A percentile compares a stretch with the other conserved stretches of the same genome.
phyloP scores from a whole-genome alignment of 2,113 vertebrate species.

The Sander lucioperca region DNA sequence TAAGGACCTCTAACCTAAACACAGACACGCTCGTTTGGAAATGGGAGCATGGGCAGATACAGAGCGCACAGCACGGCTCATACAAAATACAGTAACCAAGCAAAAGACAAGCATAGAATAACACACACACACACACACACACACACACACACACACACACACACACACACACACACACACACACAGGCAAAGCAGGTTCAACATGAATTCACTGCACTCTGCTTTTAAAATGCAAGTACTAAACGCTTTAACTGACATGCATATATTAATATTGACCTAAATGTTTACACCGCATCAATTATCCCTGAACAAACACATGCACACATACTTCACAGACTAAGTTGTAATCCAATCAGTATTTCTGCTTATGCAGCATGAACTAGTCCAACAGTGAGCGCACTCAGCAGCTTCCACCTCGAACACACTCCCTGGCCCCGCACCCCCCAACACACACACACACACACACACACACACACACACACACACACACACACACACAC shows the following conservation, averaged over 20 bases:
- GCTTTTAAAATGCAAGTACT: slow-evolving; percentile 47
- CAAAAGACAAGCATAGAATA: slow-evolving; percentile 2
- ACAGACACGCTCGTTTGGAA: slow-evolving; percentile 70
- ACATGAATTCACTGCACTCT: slow-evolving; percentile 17
- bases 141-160: slow-evolving; percentile 18
- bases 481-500: slow-evolving; percentile 10
- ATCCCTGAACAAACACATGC: slow-evolving; percentile 42
- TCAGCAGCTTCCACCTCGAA: slow-evolving; percentile 68
- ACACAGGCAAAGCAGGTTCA: slow-evolving; percentile 23
- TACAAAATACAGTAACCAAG: slow-evolving; percentile 54
- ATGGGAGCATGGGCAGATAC: slow-evolving; percentile 34
- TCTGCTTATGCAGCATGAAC: slow-evolving; percentile 74
- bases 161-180: slow-evolving; percentile 14
- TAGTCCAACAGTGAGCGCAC: slow-evolving; percentile 63
- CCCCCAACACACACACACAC: slow-evolving; percentile 4
- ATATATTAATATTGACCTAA: slow-evolving; percentile 63
- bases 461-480: slow-evolving; percentile 15
- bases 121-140: slow-evolving; percentile 14
- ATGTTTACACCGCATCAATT: slow-evolving; percentile 57
- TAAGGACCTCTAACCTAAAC: slow-evolving; percentile 75
- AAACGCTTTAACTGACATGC: slow-evolving; percentile 48
- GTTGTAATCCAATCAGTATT: slow-evolving; percentile 74
- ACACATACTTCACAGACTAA: slow-evolving; percentile 42
- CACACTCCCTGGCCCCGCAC: slow-evolving; percentile 32
- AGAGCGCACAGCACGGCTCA: slow-evolving; percentile 39